Conservation (phyloP, 2,888 invertebrate genomes). For the Agriopis leucophaearia region DNA sequence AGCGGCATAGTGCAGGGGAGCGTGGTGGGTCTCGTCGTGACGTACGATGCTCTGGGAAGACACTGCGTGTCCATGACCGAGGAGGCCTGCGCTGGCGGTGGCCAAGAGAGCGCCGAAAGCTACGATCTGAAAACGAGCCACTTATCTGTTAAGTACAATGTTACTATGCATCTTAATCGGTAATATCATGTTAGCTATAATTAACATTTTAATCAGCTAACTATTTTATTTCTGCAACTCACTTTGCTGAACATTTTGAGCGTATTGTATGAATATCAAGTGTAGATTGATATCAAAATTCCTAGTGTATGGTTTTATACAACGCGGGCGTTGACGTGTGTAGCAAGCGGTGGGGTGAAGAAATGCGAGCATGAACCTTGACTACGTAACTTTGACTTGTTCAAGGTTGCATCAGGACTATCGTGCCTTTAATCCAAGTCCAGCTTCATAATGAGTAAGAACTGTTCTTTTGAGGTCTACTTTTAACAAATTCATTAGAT, state of each 20-base stretch:
- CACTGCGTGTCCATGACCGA: constrained; percentile 65
- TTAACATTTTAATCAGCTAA: background rate
- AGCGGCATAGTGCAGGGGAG: constrained; percentile 51
- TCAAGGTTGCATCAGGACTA: constrained; percentile 42
- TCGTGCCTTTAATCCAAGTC: constrained; percentile 38
- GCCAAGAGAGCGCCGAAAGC: constrained; percentile 73
- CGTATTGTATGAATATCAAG: constrained; percentile 56
- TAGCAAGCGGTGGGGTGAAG: constrained; percentile 47
- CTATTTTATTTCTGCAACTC: constrained; percentile 32
- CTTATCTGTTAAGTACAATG: background rate
- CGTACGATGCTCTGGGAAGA: constrained; percentile 74
- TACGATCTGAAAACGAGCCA: constrained; percentile 63
- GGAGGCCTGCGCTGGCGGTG: constrained; percentile 79
- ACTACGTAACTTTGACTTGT: constrained; percentile 52
- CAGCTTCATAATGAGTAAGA: constrained; percentile 8
- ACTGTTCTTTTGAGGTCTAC: background rate
- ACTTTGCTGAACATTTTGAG: constrained; percentile 76
- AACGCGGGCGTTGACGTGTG: constrained; percentile 35
- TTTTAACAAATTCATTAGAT: background rate
- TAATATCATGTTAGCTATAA: background rate
- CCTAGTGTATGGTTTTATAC: constrained; percentile 55
- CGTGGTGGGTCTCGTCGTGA: constrained; percentile 64
- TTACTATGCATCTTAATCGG: background rate
- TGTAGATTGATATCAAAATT: constrained; percentile 62
- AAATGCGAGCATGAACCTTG: constrained; percentile 54